A percentile compares a stretch with the other conserved stretches of the same genome.
These are phyloP conservation scores for Epizoanthus stellaris DNA, from an alignment of 92 coral and sea anemone species.

Conservation along the genomic window DNA sequence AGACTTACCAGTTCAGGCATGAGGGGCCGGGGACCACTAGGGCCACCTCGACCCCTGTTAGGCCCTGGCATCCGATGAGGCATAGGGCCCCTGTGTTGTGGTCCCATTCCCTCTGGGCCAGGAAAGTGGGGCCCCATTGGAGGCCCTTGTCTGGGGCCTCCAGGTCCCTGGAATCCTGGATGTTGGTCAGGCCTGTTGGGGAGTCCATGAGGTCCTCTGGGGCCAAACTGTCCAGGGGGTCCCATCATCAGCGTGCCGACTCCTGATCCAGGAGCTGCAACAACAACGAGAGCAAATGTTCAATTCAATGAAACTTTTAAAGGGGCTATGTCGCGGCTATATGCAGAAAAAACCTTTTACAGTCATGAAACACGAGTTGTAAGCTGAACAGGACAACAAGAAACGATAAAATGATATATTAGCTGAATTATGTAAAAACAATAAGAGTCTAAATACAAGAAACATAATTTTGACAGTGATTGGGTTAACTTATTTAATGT, in stretches of 20 bases:
- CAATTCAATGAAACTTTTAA: not conserved
- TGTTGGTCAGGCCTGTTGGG: slow-evolving; percentile 74
- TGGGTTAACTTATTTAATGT: no score
- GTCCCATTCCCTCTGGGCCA: slow-evolving; percentile 87
- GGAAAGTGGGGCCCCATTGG: slow-evolving; percentile 85
- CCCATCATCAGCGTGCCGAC: slow-evolving; percentile 58
- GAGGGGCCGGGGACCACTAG: slow-evolving; percentile 75
- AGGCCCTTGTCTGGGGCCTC: slow-evolving; percentile 89
- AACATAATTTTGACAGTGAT: no score
- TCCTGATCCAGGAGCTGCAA: slow-evolving; percentile 75
- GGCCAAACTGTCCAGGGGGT: slow-evolving; percentile 84
- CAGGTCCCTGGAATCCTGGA: slow-evolving; percentile 90
- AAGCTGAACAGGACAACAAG: no score
- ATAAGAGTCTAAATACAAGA: no score
- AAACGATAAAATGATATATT: no score
- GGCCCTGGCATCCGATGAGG: slow-evolving; percentile 91
- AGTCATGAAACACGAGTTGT: no score
- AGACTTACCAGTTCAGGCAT: slow-evolving; percentile 89
- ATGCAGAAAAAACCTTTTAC: no score
- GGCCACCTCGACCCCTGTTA: slow-evolving; percentile 68
- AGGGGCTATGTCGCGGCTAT: no score
- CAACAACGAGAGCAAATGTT: not conserved
- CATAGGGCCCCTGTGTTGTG: slow-evolving; percentile 82
- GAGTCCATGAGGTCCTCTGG: slow-evolving; percentile 88
- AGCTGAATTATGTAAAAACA: no score